phyloP scores from a whole-genome alignment of 30 jellyfish, hydroid and myxozoan genomes.

The Cassiopea andromeda region DNA sequence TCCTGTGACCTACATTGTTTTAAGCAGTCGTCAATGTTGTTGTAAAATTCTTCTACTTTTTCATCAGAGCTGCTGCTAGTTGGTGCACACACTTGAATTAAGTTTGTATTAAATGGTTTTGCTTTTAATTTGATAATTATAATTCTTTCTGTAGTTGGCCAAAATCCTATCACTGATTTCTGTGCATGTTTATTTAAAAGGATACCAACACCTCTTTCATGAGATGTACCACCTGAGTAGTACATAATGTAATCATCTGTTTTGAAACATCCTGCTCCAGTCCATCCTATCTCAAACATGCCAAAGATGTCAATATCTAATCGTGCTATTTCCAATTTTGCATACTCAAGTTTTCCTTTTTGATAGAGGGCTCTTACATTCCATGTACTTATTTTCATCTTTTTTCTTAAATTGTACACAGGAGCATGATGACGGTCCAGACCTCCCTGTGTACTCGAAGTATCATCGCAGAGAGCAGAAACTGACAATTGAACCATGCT shows the following conservation, averaged over 20 bases:
- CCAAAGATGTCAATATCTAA: conserved; percentile 37
- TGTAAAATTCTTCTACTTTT: conserved; percentile 25
- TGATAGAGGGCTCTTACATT: too few species aligned
- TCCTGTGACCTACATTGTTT: conserved; percentile 18
- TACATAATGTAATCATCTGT: neutral
- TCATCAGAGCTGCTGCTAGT: conserved; percentile 38
- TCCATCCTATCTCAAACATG: conserved; percentile 18
- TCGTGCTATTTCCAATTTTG: too few species aligned
- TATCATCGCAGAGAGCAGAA: neutral
- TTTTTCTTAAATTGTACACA: too few species aligned
- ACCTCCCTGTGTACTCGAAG: conserved; percentile 5
- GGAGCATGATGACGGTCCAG: conserved; percentile 21
- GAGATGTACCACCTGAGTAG: conserved; percentile 27
- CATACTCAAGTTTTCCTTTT: too few species aligned
- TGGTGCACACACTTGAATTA: conserved; percentile 56
- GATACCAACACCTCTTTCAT: too few species aligned
- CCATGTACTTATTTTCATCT: too few species aligned
- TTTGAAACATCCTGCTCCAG: too few species aligned
- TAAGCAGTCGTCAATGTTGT: neutral
- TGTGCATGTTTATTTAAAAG: too few species aligned
- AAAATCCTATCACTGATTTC: too few species aligned
- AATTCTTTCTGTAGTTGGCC: too few species aligned
- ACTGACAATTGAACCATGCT: neutral
- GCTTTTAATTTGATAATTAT: too few species aligned
- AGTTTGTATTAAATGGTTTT: too few species aligned